phyloP scores from a whole-genome alignment of 2,888 invertebrate species.

The Tetheella fluctuosa region DNA sequence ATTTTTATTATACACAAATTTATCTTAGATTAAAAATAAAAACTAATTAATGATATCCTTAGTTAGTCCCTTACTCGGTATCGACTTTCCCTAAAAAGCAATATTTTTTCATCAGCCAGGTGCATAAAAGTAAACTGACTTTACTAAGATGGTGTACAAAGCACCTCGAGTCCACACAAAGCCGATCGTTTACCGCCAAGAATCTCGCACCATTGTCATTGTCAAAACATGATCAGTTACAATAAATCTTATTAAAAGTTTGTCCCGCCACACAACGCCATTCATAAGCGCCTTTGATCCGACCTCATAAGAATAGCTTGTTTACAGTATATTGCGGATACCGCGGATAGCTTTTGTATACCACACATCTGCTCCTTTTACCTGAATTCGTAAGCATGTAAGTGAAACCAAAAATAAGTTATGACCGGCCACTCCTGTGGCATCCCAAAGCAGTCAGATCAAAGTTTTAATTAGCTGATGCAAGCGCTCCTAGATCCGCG shows the following conservation, averaged over 20 bases:
- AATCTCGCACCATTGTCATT: constrained; percentile 70
- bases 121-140: constrained; percentile 66
- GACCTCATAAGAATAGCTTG: constrained; percentile 68
- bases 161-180: constrained; percentile 74
- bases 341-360: constrained; percentile 57
- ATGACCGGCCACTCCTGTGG: background rate
- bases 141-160: constrained; percentile 55
- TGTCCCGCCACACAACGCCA: constrained; percentile 67
- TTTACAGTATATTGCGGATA: constrained; percentile 62
- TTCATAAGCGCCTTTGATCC: constrained; percentile 67
- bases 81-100: constrained; percentile 19
- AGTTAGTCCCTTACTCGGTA: too few relatives aligned
- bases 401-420: constrained; percentile 10
- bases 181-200: constrained; percentile 69
- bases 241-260: constrained; percentile 83
- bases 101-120: constrained; percentile 54
- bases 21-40: too few relatives aligned
- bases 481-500: too few relatives aligned
- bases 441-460: too few relatives aligned
- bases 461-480: too few relatives aligned
- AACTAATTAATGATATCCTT: too few relatives aligned
- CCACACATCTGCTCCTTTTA: constrained; percentile 67
- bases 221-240: constrained; percentile 84
- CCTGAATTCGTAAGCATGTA: constrained; percentile 35
- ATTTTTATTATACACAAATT: too few relatives aligned